Conservation (phyloP, 2,113 vertebrate species). For the Sapayoa aenigma region DNA sequence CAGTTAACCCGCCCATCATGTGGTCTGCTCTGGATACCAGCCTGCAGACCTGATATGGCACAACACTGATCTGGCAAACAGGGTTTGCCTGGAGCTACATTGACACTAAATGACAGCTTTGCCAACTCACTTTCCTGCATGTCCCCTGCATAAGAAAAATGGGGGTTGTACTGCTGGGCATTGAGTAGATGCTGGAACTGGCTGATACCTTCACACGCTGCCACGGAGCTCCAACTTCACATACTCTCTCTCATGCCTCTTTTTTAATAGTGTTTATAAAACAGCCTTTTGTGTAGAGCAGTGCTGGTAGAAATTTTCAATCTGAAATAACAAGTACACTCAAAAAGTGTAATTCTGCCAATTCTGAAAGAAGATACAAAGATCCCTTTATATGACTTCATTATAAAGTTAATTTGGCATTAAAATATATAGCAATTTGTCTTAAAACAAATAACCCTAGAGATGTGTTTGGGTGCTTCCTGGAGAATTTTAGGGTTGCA, state of each 20-base stretch:
- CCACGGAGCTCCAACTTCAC: neutral
- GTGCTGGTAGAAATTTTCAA: neutral
- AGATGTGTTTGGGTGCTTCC: neutral
- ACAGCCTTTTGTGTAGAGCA: neutral
- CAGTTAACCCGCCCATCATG: neutral
- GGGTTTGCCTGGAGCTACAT: neutral
- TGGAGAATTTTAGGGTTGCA: neutral
- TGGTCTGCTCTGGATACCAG: neutral
- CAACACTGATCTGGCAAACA: neutral
- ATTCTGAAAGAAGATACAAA: neutral
- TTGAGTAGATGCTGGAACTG: neutral
- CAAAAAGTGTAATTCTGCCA: neutral
- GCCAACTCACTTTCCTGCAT: neutral
- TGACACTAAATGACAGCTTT: neutral
- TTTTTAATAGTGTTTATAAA: neutral
- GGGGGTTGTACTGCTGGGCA: neutral
- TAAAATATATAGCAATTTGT: neutral
- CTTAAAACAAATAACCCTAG: neutral
- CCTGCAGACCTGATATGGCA: neutral
- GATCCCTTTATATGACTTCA: neutral
- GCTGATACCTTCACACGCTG: neutral
- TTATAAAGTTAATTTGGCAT: neutral
- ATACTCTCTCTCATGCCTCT: neutral
- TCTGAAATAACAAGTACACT: neutral
- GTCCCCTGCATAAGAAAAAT: neutral